phyloP scores from a whole-genome alignment of 2,113 vertebrate genomes.

The Chascanopsetta lugubris region DNA sequence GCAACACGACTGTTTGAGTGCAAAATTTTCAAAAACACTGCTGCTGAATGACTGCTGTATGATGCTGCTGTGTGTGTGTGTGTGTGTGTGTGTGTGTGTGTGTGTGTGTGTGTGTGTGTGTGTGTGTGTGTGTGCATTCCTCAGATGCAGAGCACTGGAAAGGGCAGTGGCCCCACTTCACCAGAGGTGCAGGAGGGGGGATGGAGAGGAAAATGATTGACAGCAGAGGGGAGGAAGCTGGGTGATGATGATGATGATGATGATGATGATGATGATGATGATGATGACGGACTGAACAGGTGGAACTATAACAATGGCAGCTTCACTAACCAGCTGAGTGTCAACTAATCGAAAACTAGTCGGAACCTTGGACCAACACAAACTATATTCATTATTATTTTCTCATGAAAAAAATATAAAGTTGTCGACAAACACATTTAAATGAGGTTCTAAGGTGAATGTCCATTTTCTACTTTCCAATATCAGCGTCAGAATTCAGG shows the following conservation, averaged over 20 bases:
- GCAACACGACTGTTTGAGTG: slow-evolving; percentile 42
- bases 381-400: not conserved
- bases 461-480: too few species aligned
- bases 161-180: slow-evolving; percentile 67
- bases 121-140: slow-evolving; percentile 68
- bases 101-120: slow-evolving; percentile 32
- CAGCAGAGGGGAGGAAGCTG: slow-evolving; percentile 22
- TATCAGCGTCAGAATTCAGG: too few species aligned
- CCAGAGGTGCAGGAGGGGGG: slow-evolving; percentile 63
- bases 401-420: too few species aligned
- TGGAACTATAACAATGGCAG: not conserved
- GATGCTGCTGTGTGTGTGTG: slow-evolving; percentile 35
- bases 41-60: slow-evolving; percentile 19
- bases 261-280: too few species aligned
- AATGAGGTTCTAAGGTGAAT: too few species aligned
- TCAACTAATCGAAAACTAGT: not conserved
- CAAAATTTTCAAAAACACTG: slow-evolving; percentile 39
- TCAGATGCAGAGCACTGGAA: slow-evolving; percentile 66
- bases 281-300: too few species aligned
- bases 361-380: not conserved
- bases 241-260: slow-evolving; percentile 18
- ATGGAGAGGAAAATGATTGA: slow-evolving; percentile 59
- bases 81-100: slow-evolving; percentile 43
- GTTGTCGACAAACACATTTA: too few species aligned
- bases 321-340: not conserved